Conservation (phyloP, 2,888 invertebrate species). For the Thymelicus acteon region DNA sequence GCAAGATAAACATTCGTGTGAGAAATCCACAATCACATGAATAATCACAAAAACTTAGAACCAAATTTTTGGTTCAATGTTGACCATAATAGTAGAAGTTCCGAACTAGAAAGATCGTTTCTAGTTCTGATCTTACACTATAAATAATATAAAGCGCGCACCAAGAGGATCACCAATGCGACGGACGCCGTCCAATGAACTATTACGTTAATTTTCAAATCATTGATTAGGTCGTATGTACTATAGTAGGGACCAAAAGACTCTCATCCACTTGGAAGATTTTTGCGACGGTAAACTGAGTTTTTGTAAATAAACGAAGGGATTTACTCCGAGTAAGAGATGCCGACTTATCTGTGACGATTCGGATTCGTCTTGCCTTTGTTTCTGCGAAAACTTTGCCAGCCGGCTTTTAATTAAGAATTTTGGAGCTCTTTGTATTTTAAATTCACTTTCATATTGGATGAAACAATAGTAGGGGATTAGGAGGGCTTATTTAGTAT, state of each 20-base stretch:
- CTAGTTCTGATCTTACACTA: too few relatives aligned
- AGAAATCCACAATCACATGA: too few relatives aligned
- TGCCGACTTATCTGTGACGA: slow-evolving; percentile 32
- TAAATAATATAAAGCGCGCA: too few relatives aligned
- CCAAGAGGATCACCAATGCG: too few relatives aligned
- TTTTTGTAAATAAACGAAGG: slow-evolving; percentile 37
- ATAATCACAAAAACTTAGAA: too few relatives aligned
- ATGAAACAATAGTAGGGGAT: slow-evolving; percentile 35
- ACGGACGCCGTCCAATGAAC: too few relatives aligned
- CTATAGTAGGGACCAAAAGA: slow-evolving; percentile 13
- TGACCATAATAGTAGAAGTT: too few relatives aligned
- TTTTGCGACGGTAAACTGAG: slow-evolving; percentile 32
- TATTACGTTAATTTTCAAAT: not conserved
- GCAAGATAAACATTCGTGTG: too few relatives aligned
- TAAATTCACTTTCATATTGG: slow-evolving; percentile 34
- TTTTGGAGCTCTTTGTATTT: slow-evolving; percentile 35
- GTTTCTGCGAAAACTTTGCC: slow-evolving; percentile 31
- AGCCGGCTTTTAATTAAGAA: slow-evolving; percentile 35
- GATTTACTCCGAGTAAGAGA: slow-evolving; percentile 34
- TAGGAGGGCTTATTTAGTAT: slow-evolving; percentile 9
- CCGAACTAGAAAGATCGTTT: too few relatives aligned
- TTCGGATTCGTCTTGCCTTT: slow-evolving; percentile 33
- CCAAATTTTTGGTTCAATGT: too few relatives aligned
- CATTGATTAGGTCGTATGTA: too few relatives aligned
- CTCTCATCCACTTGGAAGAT: slow-evolving; percentile 29